Base-by-base conservation (phyloP, 1,140 invertebrate species). In the Globodera rostochiensis region DNA sequence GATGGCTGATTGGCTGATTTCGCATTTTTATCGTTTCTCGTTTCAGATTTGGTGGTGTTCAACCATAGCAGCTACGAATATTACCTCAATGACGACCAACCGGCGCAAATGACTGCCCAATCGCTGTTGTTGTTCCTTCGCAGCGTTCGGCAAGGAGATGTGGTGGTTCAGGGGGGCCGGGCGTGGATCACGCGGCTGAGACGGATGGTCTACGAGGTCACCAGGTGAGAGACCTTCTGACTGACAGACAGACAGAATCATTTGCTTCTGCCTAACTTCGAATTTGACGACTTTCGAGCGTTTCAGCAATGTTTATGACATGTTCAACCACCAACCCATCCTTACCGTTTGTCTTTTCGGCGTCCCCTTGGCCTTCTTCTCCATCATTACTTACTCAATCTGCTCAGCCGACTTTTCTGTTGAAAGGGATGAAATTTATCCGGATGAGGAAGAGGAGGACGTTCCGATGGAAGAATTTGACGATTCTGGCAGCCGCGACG, bases 351-450 rank as follows among this genome's bases (percentile, higher is more conserved):
- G 97, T 7, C 91, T 97, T 8, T 95, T 91, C 67, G 95, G 95
- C 11, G 91, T 97, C 64, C 96, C 96, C 11, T 66, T 85, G 53
- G 94, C 95, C 19, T 97, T 98, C 89, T 92, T 98, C 9, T 94
- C 94, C n/a, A 93, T 97, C 1, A 97, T 98, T 87, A 93, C 94
- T 88, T 97, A 97, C 89, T 95, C 95, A 3, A 94, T 95, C 82
- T 97, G 95, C 90, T 97, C 95, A 90, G 93, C 95, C 45, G 95
- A 97, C 91, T 95, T 97, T 87, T 92, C 96, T 84, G 95, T 96
- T 90, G 94, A 95, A n/a, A 93, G 94, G 83, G 95, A 96, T 25
- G 95, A 95, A 70, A 84, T 89, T 67, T 89, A 90, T 77, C 86
- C 87, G 19, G 80, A 80, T n/a, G 92, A 93, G 80, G 92, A 91